Percentiles rank a stretch among this genome's conserved stretches.
Evolutionary conservation across 2,888 invertebrate species (phyloP).

Genomic region (Chrysotoxum bicinctum): DNA sequence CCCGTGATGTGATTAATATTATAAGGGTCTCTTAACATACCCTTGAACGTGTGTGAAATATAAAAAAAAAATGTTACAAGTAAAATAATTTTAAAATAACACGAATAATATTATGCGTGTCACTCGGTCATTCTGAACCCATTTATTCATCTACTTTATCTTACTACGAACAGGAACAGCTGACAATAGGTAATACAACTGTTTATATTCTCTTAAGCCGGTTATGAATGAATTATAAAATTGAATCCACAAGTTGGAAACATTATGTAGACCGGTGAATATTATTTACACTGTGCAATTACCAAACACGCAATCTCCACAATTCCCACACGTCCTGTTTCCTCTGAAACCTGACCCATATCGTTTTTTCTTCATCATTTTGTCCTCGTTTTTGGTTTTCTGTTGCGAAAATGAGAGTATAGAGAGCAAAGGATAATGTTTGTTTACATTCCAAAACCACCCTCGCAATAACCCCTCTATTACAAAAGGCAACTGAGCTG

Average conservation of each 20-base stretch:
- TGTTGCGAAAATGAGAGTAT: conserved; percentile 45
- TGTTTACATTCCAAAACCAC: conserved; percentile 55
- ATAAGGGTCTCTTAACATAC: too few species aligned
- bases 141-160: not conserved
- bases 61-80: too few species aligned
- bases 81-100: not conserved
- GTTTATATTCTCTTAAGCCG: not conserved
- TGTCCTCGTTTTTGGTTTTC: not conserved
- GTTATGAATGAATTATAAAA: conserved; percentile 45
- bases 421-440: conserved; percentile 34
- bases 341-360: conserved; percentile 15
- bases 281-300: conserved; percentile 41
- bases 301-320: conserved; percentile 28
- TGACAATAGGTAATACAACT: not conserved
- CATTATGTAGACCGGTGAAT: conserved; percentile 21
- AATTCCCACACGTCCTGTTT: not conserved
- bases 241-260: conserved; percentile 33
- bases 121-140: not conserved
- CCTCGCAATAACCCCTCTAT: conserved; percentile 19
- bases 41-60: too few species aligned
- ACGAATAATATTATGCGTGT: not conserved
- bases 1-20: too few species aligned
- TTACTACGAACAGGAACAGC: conserved; percentile 37
- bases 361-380: not conserved
- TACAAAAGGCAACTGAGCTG: conserved; percentile 28